These are phyloP conservation scores for Drosophila asahinai DNA, from an alignment of 1,140 invertebrate genomes.

Conservation along the genomic window DNA sequence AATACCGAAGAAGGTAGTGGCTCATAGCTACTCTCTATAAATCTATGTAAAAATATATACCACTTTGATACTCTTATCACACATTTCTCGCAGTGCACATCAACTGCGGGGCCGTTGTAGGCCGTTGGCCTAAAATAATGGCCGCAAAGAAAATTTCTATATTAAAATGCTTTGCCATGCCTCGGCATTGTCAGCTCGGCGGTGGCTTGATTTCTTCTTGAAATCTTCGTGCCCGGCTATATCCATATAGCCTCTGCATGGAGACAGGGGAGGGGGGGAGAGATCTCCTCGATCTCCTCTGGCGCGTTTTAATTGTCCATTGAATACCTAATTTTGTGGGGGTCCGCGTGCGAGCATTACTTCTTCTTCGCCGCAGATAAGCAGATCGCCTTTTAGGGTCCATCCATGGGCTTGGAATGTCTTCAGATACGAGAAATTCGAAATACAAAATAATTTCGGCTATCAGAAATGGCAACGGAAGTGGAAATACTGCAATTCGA, in stretches of 20 bases:
- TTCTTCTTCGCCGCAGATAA: conserved; percentile 28
- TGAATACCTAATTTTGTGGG: conserved; percentile 47
- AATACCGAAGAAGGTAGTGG: background rate
- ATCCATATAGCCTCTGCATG: conserved; percentile 1
- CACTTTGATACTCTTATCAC: no score
- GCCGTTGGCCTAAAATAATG: conserved; percentile 82
- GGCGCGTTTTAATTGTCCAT: conserved; percentile 48
- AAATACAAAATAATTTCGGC: conserved; percentile 1
- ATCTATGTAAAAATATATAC: no score
- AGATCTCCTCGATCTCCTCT: conserved; percentile 52
- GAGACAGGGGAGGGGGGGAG: background rate
- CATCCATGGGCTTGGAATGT: conserved; percentile 9
- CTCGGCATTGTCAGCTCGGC: conserved; percentile 45
- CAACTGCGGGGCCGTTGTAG: conserved; percentile 72
- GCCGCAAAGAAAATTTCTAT: conserved; percentile 78
- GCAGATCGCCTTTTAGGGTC: conserved; percentile 44
- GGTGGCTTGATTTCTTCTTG: conserved; percentile 52
- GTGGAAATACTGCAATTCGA: conserved; percentile 17
- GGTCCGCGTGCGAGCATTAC: background rate
- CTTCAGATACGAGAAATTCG: conserved; percentile 14
- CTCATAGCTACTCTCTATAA: no score
- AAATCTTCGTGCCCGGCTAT: conserved; percentile 42
- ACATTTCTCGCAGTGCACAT: conserved; percentile 5
- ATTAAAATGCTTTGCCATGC: conserved; percentile 82
- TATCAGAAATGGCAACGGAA: conserved; percentile 23